Evolutionary conservation across 2,888 invertebrate genomes (phyloP).

Genomic region (Cryptocheilus praepositus): DNA sequence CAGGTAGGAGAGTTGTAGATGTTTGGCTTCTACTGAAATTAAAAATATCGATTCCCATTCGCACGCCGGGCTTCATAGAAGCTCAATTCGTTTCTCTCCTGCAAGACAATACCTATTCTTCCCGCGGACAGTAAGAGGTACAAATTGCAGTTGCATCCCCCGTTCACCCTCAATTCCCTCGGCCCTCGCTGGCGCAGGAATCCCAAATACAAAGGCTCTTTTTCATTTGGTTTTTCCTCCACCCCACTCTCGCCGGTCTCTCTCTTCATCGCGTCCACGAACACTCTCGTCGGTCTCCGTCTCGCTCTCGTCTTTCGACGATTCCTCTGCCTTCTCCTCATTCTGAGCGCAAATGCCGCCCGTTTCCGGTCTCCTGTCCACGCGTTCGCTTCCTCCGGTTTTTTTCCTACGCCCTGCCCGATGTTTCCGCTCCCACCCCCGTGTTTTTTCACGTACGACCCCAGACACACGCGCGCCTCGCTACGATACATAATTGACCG

Average conservation of each 20-base stretch:
- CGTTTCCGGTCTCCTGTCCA: slow-evolving; percentile 35
- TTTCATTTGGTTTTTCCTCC: slow-evolving; percentile 74
- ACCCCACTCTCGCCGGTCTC: slow-evolving; percentile 38
- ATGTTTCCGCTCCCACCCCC: too few species aligned
- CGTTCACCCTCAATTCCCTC: slow-evolving; percentile 38
- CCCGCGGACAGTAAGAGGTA: slow-evolving; percentile 74
- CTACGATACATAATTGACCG: slow-evolving; percentile 58
- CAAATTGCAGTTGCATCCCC: slow-evolving; percentile 72
- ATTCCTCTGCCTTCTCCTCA: slow-evolving; percentile 26
- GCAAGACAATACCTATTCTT: slow-evolving; percentile 74
- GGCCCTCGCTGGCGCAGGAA: slow-evolving; percentile 60
- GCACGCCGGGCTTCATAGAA: slow-evolving; percentile 70
- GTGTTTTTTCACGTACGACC: too few species aligned
- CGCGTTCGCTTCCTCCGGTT: not conserved
- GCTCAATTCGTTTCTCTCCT: slow-evolving; percentile 73
- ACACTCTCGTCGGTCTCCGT: slow-evolving; percentile 43
- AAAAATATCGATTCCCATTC: slow-evolving; percentile 75
- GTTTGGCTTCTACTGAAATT: slow-evolving; percentile 74
- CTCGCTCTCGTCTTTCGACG: slow-evolving; percentile 44
- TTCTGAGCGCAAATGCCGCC: slow-evolving; percentile 3
- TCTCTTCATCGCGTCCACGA: slow-evolving; percentile 26
- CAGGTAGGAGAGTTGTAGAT: slow-evolving; percentile 58
- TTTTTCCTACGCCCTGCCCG: too few species aligned
- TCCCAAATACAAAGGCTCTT: slow-evolving; percentile 72
- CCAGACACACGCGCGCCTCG: slow-evolving; percentile 14